A percentile compares a stretch with the other conserved stretches of the same genome.
Evolutionary conservation across 2,113 vertebrate species (phyloP).

Genomic region (Nyctereutes procyonoides): DNA sequence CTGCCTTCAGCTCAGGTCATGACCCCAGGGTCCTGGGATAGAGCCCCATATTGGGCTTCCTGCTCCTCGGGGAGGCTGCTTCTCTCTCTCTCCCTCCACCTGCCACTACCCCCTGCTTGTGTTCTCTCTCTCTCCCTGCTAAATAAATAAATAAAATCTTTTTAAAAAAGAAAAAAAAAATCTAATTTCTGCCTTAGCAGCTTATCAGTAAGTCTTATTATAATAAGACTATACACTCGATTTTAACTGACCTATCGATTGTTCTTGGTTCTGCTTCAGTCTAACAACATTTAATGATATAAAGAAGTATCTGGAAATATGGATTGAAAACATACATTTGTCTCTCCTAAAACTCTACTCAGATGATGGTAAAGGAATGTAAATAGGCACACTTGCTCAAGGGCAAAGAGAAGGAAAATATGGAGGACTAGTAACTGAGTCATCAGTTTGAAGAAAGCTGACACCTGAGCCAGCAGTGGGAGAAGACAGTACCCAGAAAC

Average conservation of each 20-base stretch:
- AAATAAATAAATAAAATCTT: too few relatives aligned
- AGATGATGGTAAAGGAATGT: neutral
- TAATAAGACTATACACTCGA: neutral
- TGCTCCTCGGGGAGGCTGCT: too few relatives aligned
- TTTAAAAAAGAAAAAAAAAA: neutral
- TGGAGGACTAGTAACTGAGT: neutral
- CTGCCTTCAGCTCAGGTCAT: too few relatives aligned
- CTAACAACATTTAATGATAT: neutral
- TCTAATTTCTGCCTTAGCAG: conserved; percentile 14
- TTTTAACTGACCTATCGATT: conserved; percentile 1
- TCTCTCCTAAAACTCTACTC: neutral
- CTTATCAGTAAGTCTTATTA: neutral
- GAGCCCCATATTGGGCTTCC: too few relatives aligned
- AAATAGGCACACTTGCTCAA: neutral
- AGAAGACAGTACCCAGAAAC: neutral
- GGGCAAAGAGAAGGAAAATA: conserved; percentile 39
- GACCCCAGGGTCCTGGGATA: too few relatives aligned
- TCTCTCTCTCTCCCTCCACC: too few relatives aligned
- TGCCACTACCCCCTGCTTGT: too few relatives aligned
- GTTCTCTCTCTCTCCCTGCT: too few relatives aligned
- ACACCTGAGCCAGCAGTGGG: neutral
- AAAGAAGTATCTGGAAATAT: neutral
- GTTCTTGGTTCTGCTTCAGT: conserved; percentile 16
- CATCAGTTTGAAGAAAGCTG: conserved; percentile 50
- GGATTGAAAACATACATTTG: neutral